A percentile compares a stretch with the other conserved stretches of the same genome.
Conservation (phyloP, 2,797 vertebrate genomes). For the Gadopsis bispinosus region DNA sequence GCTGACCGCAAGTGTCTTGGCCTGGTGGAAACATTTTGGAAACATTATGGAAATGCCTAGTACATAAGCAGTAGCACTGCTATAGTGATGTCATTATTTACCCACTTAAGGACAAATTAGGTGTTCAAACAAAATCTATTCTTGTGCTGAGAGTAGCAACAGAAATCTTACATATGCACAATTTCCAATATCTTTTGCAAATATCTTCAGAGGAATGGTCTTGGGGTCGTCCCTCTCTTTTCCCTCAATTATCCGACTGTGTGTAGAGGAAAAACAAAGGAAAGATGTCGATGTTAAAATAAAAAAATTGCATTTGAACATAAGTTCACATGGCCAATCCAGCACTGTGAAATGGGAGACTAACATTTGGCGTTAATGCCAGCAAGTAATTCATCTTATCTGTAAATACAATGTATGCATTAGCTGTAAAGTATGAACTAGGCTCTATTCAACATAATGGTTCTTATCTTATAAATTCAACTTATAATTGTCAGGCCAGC, state of each 20-base stretch:
- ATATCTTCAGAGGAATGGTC: conserved; percentile 94
- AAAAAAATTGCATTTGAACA: neutral
- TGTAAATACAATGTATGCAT: neutral
- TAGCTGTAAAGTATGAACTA: neutral
- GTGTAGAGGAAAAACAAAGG: neutral
- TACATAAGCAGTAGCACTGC: neutral
- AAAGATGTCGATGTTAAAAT: neutral
- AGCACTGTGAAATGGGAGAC: neutral
- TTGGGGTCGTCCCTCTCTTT: conserved; percentile 94
- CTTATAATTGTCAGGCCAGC: neutral
- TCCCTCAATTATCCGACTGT: conserved; percentile 91
- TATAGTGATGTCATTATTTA: conserved; percentile 7
- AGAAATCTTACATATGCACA: conserved; percentile 90
- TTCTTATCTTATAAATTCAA: neutral
- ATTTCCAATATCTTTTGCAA: conserved; percentile 93
- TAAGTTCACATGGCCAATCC: neutral
- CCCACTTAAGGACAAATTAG: neutral
- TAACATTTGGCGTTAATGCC: neutral
- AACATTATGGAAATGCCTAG: conserved; percentile 26
- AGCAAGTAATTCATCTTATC: neutral
- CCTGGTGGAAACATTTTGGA: conserved; percentile 78
- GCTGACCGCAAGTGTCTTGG: conserved; percentile 92
- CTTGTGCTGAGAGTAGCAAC: conserved; percentile 23
- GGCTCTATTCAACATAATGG: neutral
- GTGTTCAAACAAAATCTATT: neutral